Conservation (phyloP, 2,888 invertebrate species). For the Eupsilia transversa region DNA sequence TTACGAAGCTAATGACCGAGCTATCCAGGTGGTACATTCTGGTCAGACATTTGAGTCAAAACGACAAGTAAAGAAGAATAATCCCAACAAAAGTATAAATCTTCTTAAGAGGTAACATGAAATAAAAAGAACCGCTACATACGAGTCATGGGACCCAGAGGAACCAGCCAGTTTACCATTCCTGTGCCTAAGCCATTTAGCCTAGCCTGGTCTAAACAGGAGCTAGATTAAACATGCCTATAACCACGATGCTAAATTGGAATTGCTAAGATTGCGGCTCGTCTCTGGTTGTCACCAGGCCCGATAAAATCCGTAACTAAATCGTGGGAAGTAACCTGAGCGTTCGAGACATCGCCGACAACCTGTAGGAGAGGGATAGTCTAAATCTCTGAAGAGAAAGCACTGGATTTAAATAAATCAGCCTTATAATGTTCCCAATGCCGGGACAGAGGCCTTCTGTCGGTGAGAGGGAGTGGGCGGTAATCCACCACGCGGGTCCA, state of each 20-base stretch:
- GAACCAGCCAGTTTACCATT: background rate
- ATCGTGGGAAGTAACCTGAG: conserved; percentile 5
- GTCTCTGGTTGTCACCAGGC: background rate
- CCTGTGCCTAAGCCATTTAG: background rate
- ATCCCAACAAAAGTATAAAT: too few species aligned
- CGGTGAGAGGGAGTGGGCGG: background rate
- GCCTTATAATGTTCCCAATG: background rate
- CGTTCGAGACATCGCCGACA: background rate
- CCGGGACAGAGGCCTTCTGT: background rate
- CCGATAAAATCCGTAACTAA: background rate
- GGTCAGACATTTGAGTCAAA: too few species aligned
- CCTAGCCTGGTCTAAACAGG: background rate
- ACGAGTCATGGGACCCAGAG: background rate
- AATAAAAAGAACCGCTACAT: background rate
- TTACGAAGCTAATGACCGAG: too few species aligned
- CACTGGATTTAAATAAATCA: background rate
- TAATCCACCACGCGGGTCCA: background rate
- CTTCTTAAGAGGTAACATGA: too few species aligned
- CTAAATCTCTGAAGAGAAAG: background rate
- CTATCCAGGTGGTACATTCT: too few species aligned
- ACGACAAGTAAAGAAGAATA: too few species aligned
- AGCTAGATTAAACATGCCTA: background rate
- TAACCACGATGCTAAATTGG: background rate
- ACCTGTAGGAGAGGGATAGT: background rate
- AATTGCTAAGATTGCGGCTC: conserved; percentile 10